These are phyloP conservation scores for Drosophila demipolita DNA, from an alignment of 2,888 invertebrate genomes.

Conservation along the genomic window DNA sequence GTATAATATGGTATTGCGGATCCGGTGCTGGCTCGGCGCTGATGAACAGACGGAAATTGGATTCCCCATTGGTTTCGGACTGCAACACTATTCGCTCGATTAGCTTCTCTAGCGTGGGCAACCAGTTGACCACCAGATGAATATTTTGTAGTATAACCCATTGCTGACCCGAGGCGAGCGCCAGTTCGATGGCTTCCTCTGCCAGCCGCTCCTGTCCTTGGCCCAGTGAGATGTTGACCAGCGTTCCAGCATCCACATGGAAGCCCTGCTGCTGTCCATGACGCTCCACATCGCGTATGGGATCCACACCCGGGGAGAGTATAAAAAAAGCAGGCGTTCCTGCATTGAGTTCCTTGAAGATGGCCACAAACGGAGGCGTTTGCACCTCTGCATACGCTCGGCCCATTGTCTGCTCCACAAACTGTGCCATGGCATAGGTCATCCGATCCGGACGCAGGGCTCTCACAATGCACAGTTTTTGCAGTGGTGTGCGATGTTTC, in stretches of 20 bases:
- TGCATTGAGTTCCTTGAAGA: slow-evolving; percentile 93
- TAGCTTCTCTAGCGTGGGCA: slow-evolving; percentile 94
- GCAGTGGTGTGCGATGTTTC: slow-evolving; percentile 95
- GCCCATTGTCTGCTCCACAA: slow-evolving; percentile 96
- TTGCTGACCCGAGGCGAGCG: slow-evolving; percentile 89
- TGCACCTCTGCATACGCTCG: slow-evolving; percentile 92
- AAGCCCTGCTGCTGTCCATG: slow-evolving; percentile 93
- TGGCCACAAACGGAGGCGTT: slow-evolving; percentile 91
- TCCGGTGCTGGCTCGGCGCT: slow-evolving; percentile 95
- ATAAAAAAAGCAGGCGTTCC: slow-evolving; percentile 97
- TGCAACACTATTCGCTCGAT: slow-evolving; percentile 93
- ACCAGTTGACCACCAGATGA: slow-evolving; percentile 96
- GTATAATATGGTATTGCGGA: slow-evolving; percentile 88
- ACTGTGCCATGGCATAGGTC: slow-evolving; percentile 93
- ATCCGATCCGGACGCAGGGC: slow-evolving; percentile 96
- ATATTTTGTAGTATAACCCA: slow-evolving; percentile 98
- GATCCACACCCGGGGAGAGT: slow-evolving; percentile 97
- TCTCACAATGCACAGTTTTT: slow-evolving; percentile 96
- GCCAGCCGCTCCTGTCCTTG: slow-evolving; percentile 98
- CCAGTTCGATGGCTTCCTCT: slow-evolving; percentile 92
- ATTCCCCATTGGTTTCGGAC: slow-evolving; percentile 84
- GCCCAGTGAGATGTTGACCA: slow-evolving; percentile 96
- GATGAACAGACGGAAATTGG: slow-evolving; percentile 89
- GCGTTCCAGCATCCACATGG: slow-evolving; percentile 91
- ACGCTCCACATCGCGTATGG: slow-evolving; percentile 91